Conservation (phyloP, 2,888 invertebrate species). For the Octodonta nipae region DNA sequence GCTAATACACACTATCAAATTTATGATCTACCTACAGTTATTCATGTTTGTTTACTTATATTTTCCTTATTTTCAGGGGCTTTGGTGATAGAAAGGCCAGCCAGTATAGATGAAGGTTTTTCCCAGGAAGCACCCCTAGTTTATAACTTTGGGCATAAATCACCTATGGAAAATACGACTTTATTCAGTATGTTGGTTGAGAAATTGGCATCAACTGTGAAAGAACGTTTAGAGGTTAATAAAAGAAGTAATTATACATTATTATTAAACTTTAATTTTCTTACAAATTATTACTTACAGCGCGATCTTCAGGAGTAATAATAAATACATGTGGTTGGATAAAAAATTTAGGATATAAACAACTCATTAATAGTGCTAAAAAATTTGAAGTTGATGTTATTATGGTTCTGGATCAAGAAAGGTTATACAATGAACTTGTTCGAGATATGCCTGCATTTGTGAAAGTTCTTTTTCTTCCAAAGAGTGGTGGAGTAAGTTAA, state of each 20-base stretch:
- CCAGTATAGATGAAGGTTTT: slow-evolving; percentile 89
- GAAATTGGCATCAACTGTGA: slow-evolving; percentile 72
- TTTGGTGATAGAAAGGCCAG: slow-evolving; percentile 79
- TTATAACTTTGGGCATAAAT: slow-evolving; percentile 84
- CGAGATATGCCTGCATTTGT: slow-evolving; percentile 89
- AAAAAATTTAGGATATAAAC: slow-evolving; percentile 78
- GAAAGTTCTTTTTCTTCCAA: slow-evolving; percentile 55
- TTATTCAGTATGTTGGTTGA: slow-evolving; percentile 74
- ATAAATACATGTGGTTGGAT: slow-evolving; percentile 99
- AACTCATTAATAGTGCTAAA: slow-evolving; percentile 75
- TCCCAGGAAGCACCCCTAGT: slow-evolving; percentile 84
- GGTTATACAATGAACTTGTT: slow-evolving; percentile 85
- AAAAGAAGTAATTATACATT: slow-evolving; percentile 51
- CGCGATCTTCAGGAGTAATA: slow-evolving; percentile 75
- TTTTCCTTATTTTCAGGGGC: slow-evolving; percentile 44
- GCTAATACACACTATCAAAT: no score
- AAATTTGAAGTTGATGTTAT: slow-evolving; percentile 94
- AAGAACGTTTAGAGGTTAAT: slow-evolving; percentile 72
- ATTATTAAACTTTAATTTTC: not conserved
- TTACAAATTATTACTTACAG: slow-evolving; percentile 34
- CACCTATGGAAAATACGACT: slow-evolving; percentile 61
- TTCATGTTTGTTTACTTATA: slow-evolving; percentile 6
- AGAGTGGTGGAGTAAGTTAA: slow-evolving; percentile 81
- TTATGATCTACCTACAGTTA: slow-evolving; percentile 5
- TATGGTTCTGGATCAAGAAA: slow-evolving; percentile 88